Evolutionary conservation across 2,888 invertebrate genomes (phyloP).

Genomic region (Dicyrtoma fusca): DNA sequence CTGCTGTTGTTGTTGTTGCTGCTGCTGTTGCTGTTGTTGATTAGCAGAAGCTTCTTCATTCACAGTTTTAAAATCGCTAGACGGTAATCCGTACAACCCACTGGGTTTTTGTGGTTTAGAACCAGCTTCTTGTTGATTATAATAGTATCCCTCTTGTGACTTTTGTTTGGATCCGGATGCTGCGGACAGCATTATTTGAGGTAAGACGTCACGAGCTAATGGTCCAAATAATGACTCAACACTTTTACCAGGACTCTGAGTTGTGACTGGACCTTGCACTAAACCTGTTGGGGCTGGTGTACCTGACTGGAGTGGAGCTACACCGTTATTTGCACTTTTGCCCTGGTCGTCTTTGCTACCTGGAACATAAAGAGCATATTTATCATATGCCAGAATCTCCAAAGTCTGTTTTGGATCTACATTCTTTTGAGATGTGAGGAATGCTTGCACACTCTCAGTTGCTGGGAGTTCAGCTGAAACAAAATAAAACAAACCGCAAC

Average conservation of each 20-base stretch:
- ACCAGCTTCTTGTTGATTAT: neutral
- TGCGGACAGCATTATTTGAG: neutral
- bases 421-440: conserved; percentile 36
- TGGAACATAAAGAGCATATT: conserved; percentile 36
- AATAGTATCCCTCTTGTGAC: neutral
- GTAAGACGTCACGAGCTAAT: conserved; percentile 29
- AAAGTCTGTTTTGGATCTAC: conserved; percentile 39
- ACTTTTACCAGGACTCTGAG: neutral
- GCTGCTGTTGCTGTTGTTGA: neutral
- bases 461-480: conserved; percentile 36
- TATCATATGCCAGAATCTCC: conserved; percentile 34
- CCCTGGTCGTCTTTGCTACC: neutral
- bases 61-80: neutral
- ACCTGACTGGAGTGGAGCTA: conserved; percentile 1
- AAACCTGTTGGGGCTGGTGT: conserved; percentile 35
- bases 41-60: too few relatives aligned
- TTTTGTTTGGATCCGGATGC: too few relatives aligned
- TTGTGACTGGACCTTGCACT: neutral
- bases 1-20: neutral
- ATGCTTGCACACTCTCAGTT: conserved; percentile 39
- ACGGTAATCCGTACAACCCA: conserved; percentile 23
- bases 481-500: neutral
- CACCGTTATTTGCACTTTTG: neutral
- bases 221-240: conserved; percentile 34
- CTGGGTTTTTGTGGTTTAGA: conserved; percentile 20